A percentile compares a stretch with the other conserved stretches of the same genome.
Evolutionary conservation across 2,888 invertebrate genomes (phyloP).

Genomic region (Leptura quadrifasciata): DNA sequence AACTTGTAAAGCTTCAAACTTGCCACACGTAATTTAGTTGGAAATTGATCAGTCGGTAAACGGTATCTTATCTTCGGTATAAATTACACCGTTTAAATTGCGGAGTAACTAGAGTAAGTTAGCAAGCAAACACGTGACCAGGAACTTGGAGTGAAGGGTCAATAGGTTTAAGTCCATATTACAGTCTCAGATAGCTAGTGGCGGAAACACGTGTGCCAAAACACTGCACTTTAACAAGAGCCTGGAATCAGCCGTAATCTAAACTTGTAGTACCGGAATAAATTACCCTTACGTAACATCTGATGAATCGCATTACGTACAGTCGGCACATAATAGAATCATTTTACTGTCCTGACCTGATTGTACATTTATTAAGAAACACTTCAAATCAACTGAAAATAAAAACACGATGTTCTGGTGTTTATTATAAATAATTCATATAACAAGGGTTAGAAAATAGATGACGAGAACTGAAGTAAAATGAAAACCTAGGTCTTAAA

Average conservation of each 20-base stretch:
- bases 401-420: too few species aligned
- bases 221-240: constrained; percentile 31
- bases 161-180: constrained; percentile 40
- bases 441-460: too few species aligned
- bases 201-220: constrained; percentile 47
- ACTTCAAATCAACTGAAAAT: background rate
- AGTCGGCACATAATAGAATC: constrained; percentile 2
- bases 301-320: background rate
- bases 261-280: constrained; percentile 36
- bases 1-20: constrained; percentile 34
- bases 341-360: background rate
- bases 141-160: constrained; percentile 38
- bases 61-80: constrained; percentile 43
- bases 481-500: too few species aligned
- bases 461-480: too few species aligned
- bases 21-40: constrained; percentile 26
- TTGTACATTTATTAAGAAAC: background rate
- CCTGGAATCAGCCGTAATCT: constrained; percentile 23
- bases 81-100: constrained; percentile 41
- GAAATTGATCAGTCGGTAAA: constrained; percentile 37
- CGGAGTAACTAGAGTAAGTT: constrained; percentile 34
- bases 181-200: constrained; percentile 20
- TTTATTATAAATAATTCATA: too few species aligned
- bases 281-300: constrained; percentile 33
- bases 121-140: constrained; percentile 40